These are phyloP conservation scores for Oscheius sp. DNA, from an alignment of 2,888 invertebrate species.

Conservation along the genomic window DNA sequence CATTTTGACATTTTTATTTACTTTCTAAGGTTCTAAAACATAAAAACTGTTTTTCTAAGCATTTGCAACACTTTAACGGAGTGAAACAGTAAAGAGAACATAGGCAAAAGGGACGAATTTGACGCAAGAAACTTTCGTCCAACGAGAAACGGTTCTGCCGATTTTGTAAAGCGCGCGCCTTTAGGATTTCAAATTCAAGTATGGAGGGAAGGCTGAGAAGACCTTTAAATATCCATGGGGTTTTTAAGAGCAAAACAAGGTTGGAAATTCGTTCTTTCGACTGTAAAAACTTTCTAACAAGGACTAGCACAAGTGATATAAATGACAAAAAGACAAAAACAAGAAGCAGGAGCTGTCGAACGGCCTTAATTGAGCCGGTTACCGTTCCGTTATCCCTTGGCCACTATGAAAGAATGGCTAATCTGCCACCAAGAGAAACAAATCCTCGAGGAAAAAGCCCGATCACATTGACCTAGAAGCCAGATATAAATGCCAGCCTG, in stretches of 20 bases:
- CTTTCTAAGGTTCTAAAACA: neutral
- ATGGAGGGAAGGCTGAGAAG: neutral
- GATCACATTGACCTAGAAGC: slow-evolving; percentile 37
- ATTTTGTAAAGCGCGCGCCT: neutral
- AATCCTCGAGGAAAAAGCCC: slow-evolving; percentile 27
- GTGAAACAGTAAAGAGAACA: neutral
- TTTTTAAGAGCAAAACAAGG: neutral
- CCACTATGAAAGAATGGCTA: neutral
- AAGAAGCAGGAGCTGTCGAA: too few species aligned
- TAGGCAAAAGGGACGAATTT: neutral
- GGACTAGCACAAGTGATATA: too few species aligned
- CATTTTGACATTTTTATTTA: neutral
- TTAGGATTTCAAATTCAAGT: neutral
- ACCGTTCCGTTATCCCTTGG: slow-evolving; percentile 1
- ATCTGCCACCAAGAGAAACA: slow-evolving; percentile 18
- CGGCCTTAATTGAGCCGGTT: slow-evolving; percentile 2
- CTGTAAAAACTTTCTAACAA: neutral
- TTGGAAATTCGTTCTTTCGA: neutral
- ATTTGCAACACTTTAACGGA: neutral
- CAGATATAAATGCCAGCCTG: slow-evolving; percentile 25
- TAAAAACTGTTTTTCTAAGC: neutral
- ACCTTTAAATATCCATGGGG: neutral
- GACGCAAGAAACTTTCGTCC: slow-evolving; percentile 6
- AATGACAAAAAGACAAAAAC: too few species aligned
- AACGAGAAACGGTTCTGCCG: neutral